A percentile compares a stretch with the other conserved stretches of the same genome.
phyloP scores from a whole-genome alignment of 2,113 vertebrate genomes.

The Cricetomys ansorgei region DNA sequence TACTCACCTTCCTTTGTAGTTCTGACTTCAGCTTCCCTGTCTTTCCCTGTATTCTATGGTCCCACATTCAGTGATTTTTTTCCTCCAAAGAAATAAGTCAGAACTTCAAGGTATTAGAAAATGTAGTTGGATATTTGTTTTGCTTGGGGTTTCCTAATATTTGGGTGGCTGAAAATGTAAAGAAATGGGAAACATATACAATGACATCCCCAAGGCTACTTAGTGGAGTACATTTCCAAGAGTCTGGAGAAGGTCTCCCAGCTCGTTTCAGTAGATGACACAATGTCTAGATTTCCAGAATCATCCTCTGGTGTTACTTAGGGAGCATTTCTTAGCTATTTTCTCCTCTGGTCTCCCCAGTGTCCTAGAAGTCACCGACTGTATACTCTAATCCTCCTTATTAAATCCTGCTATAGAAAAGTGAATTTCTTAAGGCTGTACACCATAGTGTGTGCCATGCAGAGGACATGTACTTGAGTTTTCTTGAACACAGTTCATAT shows the following conservation, averaged over 20 bases:
- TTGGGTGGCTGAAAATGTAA: not conserved
- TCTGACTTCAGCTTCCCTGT: not conserved
- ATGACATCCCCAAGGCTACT: not conserved
- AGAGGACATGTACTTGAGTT: not conserved
- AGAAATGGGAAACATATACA: not conserved
- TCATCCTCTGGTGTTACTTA: not conserved
- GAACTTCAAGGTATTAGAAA: conserved; percentile 1
- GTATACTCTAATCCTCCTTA: not conserved
- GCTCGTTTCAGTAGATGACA: not conserved
- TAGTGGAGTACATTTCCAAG: not conserved
- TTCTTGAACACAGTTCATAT: conserved; percentile 15
- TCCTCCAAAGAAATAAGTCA: conserved; percentile 45
- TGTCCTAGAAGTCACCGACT: not conserved
- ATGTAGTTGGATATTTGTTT: conserved; percentile 11
- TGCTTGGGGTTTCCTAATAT: not conserved
- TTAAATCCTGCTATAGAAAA: not conserved
- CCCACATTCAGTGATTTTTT: not conserved
- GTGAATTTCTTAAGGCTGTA: not conserved
- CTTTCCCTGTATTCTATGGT: not conserved
- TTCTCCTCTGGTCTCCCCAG: not conserved
- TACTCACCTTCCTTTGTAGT: not conserved
- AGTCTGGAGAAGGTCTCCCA: not conserved
- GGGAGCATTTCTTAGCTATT: not conserved
- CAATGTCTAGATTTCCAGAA: not conserved
- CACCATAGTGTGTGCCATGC: not conserved